Evolutionary conservation across 2,113 vertebrate species (phyloP).

Genomic region (Phyllostomus hastatus): DNA sequence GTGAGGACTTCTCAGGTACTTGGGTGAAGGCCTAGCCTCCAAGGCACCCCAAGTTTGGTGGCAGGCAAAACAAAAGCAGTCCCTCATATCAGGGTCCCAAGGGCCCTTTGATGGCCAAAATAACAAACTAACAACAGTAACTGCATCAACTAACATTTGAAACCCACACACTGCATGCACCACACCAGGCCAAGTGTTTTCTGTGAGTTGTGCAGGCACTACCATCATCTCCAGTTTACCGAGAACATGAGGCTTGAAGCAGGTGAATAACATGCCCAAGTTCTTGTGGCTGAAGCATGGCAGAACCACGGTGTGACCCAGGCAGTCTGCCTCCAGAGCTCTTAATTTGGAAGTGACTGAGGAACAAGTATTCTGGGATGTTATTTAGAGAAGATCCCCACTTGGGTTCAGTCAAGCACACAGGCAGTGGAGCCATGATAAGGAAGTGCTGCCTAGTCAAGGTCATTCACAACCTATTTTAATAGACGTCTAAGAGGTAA

Average conservation of each 20-base stretch:
- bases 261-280: neutral
- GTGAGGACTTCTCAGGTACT: too few relatives aligned
- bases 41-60: neutral
- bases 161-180: neutral
- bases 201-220: neutral
- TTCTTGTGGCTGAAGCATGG: neutral
- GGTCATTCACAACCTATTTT: neutral
- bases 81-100: neutral
- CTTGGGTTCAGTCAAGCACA: neutral
- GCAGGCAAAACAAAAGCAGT: neutral
- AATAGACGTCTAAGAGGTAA: neutral
- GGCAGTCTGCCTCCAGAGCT: neutral
- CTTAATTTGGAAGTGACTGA: neutral
- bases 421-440: neutral
- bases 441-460: neutral
- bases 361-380: neutral
- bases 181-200: fast-evolving
- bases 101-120: neutral
- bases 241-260: neutral
- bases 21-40: neutral
- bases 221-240: neutral
- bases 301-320: neutral
- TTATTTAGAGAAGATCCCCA: neutral
- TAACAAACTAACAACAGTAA: neutral
- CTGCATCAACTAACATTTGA: neutral